Percentiles rank a stretch among this genome's conserved stretches.
Evolutionary conservation across 2,888 invertebrate species (phyloP).

Genomic region (Caenorhabditis zanzibari): DNA sequence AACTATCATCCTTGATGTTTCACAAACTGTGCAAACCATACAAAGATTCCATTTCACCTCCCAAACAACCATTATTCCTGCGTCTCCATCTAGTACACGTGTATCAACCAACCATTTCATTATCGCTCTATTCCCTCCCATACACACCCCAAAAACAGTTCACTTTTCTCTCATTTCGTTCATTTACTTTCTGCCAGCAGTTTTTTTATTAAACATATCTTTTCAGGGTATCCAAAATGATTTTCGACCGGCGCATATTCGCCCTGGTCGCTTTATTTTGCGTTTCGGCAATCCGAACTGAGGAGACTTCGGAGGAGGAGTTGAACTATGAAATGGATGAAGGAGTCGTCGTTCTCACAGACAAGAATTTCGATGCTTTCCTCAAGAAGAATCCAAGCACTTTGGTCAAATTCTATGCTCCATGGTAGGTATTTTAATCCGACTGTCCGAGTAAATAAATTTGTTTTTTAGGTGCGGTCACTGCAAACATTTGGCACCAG

Average conservation of each 20-base stretch:
- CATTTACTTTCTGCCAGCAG: background rate
- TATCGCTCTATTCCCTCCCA: constrained; percentile 8
- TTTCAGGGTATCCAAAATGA: constrained; percentile 36
- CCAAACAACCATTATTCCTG: constrained; percentile 21
- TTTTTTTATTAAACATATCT: background rate
- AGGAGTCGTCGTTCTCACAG: constrained; percentile 79
- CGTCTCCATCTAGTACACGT: constrained; percentile 39
- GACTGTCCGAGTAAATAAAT: background rate
- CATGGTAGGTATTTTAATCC: constrained; percentile 84
- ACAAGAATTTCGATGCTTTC: constrained; percentile 82
- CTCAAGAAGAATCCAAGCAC: constrained; percentile 84
- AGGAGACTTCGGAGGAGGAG: constrained; percentile 65
- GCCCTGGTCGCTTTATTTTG: constrained; percentile 29
- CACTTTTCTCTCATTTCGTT: constrained; percentile 10
- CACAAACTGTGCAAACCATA: background rate
- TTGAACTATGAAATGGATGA: constrained; percentile 75
- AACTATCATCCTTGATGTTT: background rate
- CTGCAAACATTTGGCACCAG: constrained; percentile 85
- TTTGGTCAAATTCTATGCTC: constrained; percentile 87
- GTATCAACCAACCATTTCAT: constrained; percentile 16
- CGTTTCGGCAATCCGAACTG: background rate
- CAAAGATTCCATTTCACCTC: background rate
- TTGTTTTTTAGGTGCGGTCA: constrained; percentile 84
- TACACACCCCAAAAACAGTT: background rate
- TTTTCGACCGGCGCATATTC: constrained; percentile 30